Evolutionary conservation across 2,113 vertebrate species (phyloP).

Genomic region (Aspidoscelis tigris): DNA sequence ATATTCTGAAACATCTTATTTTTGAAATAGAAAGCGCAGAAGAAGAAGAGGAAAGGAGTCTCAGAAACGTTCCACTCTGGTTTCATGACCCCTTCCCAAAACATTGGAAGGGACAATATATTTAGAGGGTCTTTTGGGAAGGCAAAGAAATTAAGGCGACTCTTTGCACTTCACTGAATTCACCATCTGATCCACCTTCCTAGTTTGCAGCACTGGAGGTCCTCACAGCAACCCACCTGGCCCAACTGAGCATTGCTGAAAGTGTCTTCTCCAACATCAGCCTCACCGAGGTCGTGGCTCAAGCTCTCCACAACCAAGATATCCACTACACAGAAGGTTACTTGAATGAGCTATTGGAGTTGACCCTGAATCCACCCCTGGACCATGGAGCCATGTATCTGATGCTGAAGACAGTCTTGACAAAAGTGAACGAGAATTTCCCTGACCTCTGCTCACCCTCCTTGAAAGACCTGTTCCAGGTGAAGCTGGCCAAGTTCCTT

Average conservation of each 20-base stretch:
- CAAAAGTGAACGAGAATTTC: constrained; percentile 23
- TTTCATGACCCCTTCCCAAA: too few relatives aligned
- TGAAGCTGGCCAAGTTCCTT: constrained; percentile 41
- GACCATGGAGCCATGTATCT: background rate
- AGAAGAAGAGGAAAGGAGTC: too few relatives aligned
- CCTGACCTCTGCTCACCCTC: constrained; percentile 49
- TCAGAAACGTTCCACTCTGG: too few relatives aligned
- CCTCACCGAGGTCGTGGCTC: background rate
- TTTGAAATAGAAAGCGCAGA: too few relatives aligned
- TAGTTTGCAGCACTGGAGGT: constrained; percentile 42
- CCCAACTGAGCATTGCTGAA: constrained; percentile 14
- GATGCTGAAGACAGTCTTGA: constrained; percentile 37
- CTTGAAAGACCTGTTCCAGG: constrained; percentile 53
- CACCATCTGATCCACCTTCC: background rate
- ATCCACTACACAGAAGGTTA: constrained; percentile 30
- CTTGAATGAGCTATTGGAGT: background rate
- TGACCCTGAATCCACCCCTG: background rate
- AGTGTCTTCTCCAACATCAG: constrained; percentile 29
- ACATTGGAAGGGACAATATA: too few relatives aligned
- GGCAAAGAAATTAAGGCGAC: too few relatives aligned
- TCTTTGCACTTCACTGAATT: too few relatives aligned
- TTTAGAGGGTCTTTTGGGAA: too few relatives aligned
- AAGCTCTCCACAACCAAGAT: constrained; percentile 15
- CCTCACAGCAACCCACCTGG: constrained; percentile 47
- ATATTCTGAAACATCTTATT: too few relatives aligned